These are phyloP conservation scores for Trochalopteron elliotii DNA, from an alignment of 2,113 vertebrate genomes.

Conservation along the genomic window DNA sequence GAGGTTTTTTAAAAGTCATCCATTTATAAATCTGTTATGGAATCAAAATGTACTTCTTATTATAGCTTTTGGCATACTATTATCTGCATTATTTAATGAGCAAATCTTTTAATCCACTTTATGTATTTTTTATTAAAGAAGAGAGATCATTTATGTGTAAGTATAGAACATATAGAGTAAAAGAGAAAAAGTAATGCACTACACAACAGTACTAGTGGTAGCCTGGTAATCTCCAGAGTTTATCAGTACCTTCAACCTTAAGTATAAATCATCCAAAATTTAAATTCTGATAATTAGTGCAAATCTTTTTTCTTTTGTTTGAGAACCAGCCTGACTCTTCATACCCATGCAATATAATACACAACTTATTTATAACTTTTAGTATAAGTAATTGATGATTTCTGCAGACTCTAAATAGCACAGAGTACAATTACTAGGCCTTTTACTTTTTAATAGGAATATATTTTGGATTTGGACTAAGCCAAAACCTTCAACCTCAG, in stretches of 20 bases:
- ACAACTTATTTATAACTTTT: background rate
- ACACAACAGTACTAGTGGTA: background rate
- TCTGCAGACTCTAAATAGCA: background rate
- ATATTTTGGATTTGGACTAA: conserved; percentile 45
- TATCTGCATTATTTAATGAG: background rate
- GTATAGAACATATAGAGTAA: background rate
- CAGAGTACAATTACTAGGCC: background rate
- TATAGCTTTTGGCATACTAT: background rate
- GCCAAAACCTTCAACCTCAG: background rate
- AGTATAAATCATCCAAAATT: background rate
- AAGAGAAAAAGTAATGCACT: background rate
- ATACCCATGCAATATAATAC: background rate
- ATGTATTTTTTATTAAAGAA: background rate
- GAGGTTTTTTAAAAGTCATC: background rate
- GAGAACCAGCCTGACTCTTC: background rate
- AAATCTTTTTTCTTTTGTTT: background rate
- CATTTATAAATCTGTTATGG: background rate
- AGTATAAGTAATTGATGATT: background rate
- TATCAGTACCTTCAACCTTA: background rate
- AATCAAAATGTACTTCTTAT: background rate
- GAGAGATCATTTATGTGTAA: background rate
- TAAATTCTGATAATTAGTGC: background rate
- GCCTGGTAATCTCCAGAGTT: background rate
- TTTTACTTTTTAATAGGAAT: conserved; percentile 33
- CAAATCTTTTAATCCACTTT: background rate